phyloP scores from a whole-genome alignment of 2,797 vertebrate genomes.

The Falco cherrug region DNA sequence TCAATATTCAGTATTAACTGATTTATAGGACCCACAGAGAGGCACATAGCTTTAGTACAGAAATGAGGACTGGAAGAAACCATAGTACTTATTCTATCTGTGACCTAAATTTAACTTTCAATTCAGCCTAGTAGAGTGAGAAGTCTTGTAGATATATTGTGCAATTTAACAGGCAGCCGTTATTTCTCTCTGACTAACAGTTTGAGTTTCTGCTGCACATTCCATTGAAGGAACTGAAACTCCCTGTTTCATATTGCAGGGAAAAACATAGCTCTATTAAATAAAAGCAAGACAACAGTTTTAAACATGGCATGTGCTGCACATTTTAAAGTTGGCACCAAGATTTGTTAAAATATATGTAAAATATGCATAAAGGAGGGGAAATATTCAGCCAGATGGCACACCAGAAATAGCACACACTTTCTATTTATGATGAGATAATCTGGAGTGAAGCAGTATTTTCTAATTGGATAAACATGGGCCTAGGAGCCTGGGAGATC shows the following conservation, averaged over 20 bases:
- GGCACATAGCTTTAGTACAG: neutral
- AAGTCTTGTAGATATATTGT: neutral
- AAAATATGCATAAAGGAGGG: slow-evolving; percentile 1
- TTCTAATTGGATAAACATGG: slow-evolving; percentile 38
- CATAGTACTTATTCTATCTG: neutral
- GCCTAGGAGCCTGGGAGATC: neutral
- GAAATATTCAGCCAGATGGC: slow-evolving; percentile 40
- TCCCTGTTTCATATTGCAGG: neutral
- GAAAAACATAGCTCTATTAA: neutral
- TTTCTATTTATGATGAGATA: slow-evolving; percentile 29
- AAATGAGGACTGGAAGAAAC: neutral
- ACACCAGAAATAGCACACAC: slow-evolving; percentile 40
- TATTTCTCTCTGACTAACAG: neutral
- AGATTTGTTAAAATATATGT: neutral
- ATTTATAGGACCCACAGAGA: neutral
- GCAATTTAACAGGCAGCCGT: neutral
- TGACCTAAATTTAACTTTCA: neutral
- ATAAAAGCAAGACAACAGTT: neutral
- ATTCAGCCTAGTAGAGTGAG: neutral
- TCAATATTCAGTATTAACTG: neutral
- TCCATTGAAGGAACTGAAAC: neutral
- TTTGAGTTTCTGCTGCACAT: neutral
- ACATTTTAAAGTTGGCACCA: neutral
- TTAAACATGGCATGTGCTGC: neutral
- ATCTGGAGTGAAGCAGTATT: slow-evolving; percentile 20